phyloP scores from a whole-genome alignment of 2,113 vertebrate species.

The Ploceus nigricollis region DNA sequence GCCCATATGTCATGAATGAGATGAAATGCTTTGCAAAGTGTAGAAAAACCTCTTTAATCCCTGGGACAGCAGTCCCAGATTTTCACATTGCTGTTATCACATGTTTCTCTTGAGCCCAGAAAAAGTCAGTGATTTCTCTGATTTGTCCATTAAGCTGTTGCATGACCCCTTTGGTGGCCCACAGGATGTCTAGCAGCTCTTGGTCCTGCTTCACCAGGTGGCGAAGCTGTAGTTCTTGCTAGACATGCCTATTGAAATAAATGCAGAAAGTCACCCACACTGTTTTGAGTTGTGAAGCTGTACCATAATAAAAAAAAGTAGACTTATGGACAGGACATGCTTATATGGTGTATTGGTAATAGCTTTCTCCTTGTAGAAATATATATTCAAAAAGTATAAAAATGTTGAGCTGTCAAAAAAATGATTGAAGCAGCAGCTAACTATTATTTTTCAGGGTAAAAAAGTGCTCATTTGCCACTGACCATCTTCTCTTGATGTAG shows the following conservation, averaged over 20 bases:
- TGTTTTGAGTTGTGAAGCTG: not conserved
- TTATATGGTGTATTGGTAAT: not conserved
- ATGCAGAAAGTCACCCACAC: not conserved
- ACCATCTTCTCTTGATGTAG: not conserved
- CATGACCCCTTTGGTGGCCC: not conserved
- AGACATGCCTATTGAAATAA: not conserved
- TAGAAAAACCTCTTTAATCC: not conserved
- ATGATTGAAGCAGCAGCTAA: conserved; percentile 28
- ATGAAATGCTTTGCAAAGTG: not conserved
- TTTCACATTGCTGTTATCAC: not conserved
- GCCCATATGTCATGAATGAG: not conserved
- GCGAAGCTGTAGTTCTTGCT: not conserved
- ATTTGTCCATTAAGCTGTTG: not conserved
- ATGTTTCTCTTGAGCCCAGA: not conserved
- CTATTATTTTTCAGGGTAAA: conserved; percentile 28
- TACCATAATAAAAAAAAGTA: not conserved
- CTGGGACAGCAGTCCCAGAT: not conserved
- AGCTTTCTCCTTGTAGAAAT: conserved; percentile 29
- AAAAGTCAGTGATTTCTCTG: not conserved
- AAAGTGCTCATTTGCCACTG: conserved; percentile 13
- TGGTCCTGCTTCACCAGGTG: not conserved
- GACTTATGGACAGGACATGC: not conserved
- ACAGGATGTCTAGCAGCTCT: not conserved
- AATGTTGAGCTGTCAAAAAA: conserved; percentile 35
- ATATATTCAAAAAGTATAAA: not conserved